phyloP scores from a whole-genome alignment of 2,113 vertebrate species.

The Chloropsis cyanopogon region DNA sequence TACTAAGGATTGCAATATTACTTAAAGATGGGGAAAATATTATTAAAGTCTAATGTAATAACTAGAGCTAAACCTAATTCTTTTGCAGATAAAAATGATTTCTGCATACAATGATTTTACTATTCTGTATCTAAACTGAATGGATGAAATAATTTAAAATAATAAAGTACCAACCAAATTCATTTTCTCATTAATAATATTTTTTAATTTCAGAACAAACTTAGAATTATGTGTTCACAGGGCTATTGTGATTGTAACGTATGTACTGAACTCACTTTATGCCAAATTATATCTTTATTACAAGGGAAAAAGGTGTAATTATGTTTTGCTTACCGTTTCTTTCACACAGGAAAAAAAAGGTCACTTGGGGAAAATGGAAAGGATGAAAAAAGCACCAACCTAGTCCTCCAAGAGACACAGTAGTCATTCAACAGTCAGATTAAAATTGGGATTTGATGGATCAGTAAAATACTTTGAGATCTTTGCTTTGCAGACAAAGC shows the following conservation, averaged over 20 bases:
- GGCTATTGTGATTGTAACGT: background rate
- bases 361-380: background rate
- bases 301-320: background rate
- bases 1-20: background rate
- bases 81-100: background rate
- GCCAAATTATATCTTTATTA: background rate
- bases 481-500: background rate
- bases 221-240: background rate
- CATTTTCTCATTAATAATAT: background rate
- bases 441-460: background rate
- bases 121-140: constrained; percentile 6
- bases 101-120: background rate
- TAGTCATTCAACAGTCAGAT: background rate
- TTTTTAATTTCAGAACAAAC: background rate
- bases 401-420: background rate
- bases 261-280: background rate
- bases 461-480: background rate
- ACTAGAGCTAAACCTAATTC: background rate
- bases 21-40: background rate
- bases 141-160: background rate
- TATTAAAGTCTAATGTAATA: background rate
- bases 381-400: background rate
- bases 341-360: background rate
- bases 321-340: background rate
- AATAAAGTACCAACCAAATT: background rate